These are phyloP conservation scores for Lasioglossum marginatum DNA, from an alignment of 2,888 invertebrate species.

Conservation along the genomic window DNA sequence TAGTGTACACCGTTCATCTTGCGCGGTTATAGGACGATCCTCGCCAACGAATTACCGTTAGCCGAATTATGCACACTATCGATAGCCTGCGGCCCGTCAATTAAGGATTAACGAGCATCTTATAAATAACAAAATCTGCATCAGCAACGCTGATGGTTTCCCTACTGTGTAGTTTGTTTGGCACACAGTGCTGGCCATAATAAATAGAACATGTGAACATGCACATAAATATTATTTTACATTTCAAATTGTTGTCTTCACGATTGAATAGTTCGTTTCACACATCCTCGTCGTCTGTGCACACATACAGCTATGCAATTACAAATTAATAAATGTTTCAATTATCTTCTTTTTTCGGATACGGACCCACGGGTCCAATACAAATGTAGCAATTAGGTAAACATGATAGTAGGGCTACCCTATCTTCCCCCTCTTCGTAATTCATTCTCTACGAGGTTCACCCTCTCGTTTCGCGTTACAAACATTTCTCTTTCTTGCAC, in stretches of 20 bases:
- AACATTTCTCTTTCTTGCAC: neutral
- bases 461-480: neutral
- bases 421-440: neutral
- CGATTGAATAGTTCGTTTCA: too few species aligned
- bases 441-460: neutral
- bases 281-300: neutral
- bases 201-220: neutral
- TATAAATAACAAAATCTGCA: conserved; percentile 62
- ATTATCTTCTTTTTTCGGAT: neutral
- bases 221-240: too few species aligned
- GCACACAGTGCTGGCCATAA: neutral
- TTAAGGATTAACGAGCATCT: conserved; percentile 45
- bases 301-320: neutral
- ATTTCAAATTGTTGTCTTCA: too few species aligned
- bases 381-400: neutral
- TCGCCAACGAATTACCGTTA: conserved; percentile 23
- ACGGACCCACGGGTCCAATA: neutral
- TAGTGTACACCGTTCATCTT: conserved; percentile 23
- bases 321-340: neutral
- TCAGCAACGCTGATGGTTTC: conserved; percentile 40
- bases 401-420: neutral
- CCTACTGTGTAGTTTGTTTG: conserved; percentile 18
- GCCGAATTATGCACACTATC: conserved; percentile 29
- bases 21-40: conserved; percentile 18
- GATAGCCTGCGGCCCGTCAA: neutral